A percentile compares a stretch with the other conserved stretches of the same genome.
These are phyloP conservation scores for Microdon myrmicae DNA, from an alignment of 2,888 invertebrate species.

Conservation along the genomic window DNA sequence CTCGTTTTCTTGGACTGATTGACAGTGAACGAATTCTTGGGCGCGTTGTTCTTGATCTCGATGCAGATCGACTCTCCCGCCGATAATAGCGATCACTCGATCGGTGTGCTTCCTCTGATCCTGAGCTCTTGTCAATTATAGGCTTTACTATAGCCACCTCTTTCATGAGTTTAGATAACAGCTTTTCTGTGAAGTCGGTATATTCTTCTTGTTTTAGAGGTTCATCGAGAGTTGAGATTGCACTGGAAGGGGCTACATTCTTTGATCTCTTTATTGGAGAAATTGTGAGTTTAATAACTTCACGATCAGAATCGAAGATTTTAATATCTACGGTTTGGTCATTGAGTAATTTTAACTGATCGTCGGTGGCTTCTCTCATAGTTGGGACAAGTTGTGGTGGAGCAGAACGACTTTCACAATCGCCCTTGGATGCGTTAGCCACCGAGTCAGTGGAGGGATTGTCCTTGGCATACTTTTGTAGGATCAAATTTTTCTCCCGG, in stretches of 20 bases:
- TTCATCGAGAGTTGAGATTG: slow-evolving; percentile 41
- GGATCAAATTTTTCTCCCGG: slow-evolving; percentile 61
- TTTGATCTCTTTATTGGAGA: slow-evolving; percentile 61
- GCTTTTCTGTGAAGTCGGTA: slow-evolving; percentile 57
- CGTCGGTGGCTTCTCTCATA: slow-evolving; percentile 17
- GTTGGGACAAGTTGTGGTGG: slow-evolving; percentile 33
- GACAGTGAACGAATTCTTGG: slow-evolving; percentile 57
- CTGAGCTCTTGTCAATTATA: slow-evolving; percentile 59
- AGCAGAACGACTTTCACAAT: slow-evolving; percentile 29
- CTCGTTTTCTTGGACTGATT: slow-evolving; percentile 54
- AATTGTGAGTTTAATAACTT: slow-evolving; percentile 63
- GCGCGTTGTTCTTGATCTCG: slow-evolving; percentile 53
- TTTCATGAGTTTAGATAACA: slow-evolving; percentile 57
- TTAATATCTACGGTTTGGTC: slow-evolving; percentile 55
- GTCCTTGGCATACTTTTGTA: slow-evolving; percentile 61
- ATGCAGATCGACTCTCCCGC: slow-evolving; percentile 53
- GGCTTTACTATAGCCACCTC: slow-evolving; percentile 64
- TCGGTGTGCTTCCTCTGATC: slow-evolving; percentile 42
- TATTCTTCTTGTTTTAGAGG: slow-evolving; percentile 51
- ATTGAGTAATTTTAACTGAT: slow-evolving; percentile 4
- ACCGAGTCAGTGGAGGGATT: slow-evolving; percentile 36
- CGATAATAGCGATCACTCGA: slow-evolving; percentile 37
- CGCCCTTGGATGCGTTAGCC: slow-evolving; percentile 34
- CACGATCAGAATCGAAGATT: slow-evolving; percentile 64
- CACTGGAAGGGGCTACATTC: slow-evolving; percentile 58